Evolutionary conservation across 2,888 invertebrate species (phyloP).

Genomic region (Cheilosia urbana): DNA sequence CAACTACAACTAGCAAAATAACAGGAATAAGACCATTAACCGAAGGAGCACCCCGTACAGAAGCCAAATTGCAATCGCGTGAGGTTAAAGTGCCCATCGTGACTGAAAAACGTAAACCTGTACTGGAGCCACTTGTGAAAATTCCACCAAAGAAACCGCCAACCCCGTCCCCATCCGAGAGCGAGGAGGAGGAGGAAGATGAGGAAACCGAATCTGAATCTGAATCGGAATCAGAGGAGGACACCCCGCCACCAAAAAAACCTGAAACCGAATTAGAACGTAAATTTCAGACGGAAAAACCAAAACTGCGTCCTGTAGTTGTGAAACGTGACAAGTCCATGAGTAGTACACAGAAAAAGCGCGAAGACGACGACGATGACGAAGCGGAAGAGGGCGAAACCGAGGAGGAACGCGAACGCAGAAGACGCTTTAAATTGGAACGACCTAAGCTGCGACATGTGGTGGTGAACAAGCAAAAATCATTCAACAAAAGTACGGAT

Average conservation of each 20-base stretch:
- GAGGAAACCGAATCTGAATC: constrained; percentile 77
- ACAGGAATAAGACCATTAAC: constrained; percentile 50
- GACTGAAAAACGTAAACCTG: constrained; percentile 78
- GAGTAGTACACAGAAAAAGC: constrained; percentile 79
- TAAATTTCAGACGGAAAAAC: constrained; percentile 82
- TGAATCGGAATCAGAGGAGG: constrained; percentile 76
- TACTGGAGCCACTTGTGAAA: constrained; percentile 76
- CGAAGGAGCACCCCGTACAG: constrained; percentile 50
- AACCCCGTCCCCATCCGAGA: constrained; percentile 80
- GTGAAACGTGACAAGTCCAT: constrained; percentile 82
- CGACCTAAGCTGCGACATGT: constrained; percentile 82
- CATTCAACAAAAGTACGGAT: constrained; percentile 81
- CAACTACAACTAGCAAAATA: constrained; percentile 46
- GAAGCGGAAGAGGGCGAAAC: constrained; percentile 81
- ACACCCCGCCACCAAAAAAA: constrained; percentile 79
- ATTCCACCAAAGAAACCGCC: constrained; percentile 81
- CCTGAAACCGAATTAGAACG: constrained; percentile 82
- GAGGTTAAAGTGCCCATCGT: constrained; percentile 83
- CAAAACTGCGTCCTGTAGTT: constrained; percentile 81
- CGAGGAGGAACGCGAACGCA: constrained; percentile 81
- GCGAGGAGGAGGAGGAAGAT: constrained; percentile 77
- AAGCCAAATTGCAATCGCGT: constrained; percentile 79
- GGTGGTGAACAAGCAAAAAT: constrained; percentile 83
- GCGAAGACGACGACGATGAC: constrained; percentile 80
- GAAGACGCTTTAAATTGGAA: constrained; percentile 82